Evolutionary conservation across 2,888 invertebrate genomes (phyloP).

Genomic region (Parapristionchus giblindavisi): DNA sequence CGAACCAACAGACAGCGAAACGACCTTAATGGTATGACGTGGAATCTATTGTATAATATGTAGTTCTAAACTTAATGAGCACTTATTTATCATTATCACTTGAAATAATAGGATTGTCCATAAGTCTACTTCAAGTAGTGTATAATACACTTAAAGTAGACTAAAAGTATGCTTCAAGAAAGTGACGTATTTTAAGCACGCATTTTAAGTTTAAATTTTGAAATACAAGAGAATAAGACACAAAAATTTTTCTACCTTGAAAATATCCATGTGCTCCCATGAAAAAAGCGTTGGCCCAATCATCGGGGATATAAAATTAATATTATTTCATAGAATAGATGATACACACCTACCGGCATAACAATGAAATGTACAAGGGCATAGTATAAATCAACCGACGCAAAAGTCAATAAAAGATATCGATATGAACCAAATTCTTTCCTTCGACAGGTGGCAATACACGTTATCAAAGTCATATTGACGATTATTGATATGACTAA

Average conservation of each 20-base stretch:
- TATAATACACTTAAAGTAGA: too few species aligned
- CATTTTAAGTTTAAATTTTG: too few species aligned
- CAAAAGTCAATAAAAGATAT: background rate
- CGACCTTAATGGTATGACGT: too few species aligned
- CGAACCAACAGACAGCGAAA: background rate
- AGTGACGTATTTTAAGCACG: too few species aligned
- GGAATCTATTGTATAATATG: too few species aligned
- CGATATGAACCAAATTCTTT: constrained; percentile 1
- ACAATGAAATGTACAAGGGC: background rate
- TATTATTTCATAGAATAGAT: background rate
- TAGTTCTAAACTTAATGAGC: too few species aligned
- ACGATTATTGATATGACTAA: background rate
- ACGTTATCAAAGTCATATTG: background rate
- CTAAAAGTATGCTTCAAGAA: too few species aligned
- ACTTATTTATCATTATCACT: too few species aligned
- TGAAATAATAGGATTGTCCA: too few species aligned
- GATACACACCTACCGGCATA: background rate
- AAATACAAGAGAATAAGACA: background rate
- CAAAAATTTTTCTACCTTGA: background rate
- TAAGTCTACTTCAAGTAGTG: too few species aligned
- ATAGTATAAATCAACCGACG: background rate
- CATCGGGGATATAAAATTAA: background rate
- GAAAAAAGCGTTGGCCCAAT: background rate
- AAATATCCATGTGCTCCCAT: constrained; percentile 3
- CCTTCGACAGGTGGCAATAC: background rate